phyloP scores from a whole-genome alignment of 2,797 vertebrate genomes.

The Myotis myotis region DNA sequence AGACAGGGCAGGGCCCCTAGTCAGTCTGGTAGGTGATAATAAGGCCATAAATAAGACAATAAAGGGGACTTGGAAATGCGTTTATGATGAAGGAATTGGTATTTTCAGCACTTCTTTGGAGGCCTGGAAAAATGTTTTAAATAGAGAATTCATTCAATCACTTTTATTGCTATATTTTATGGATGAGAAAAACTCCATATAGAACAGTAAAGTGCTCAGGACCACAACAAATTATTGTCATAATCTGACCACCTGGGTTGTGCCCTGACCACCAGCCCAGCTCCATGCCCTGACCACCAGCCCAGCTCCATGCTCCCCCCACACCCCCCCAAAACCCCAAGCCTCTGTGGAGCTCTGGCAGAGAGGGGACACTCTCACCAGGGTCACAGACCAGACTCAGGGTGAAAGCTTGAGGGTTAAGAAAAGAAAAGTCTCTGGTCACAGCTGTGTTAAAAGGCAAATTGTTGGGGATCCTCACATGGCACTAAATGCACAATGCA shows the following conservation, averaged over 20 bases:
- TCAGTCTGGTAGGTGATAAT: neutral
- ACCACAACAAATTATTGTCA: neutral
- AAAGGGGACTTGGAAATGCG: neutral
- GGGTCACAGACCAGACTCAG: neutral
- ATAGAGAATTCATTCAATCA: neutral
- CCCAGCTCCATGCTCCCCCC: neutral
- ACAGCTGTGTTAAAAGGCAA: neutral
- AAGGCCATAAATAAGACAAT: neutral
- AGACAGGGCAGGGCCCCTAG: neutral
- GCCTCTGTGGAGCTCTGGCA: neutral
- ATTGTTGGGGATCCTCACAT: neutral
- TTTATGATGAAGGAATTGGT: neutral
- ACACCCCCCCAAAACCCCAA: fast-evolving
- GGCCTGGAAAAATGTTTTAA: neutral
- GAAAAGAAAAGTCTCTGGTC: neutral
- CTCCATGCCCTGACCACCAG: neutral
- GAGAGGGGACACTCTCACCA: neutral
- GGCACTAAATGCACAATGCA: neutral
- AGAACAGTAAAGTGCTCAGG: neutral
- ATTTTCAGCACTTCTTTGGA: neutral
- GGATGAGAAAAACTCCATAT: neutral
- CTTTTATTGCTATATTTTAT: neutral
- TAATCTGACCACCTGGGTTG: neutral
- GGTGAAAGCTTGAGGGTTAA: neutral
- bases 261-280: neutral